Conservation (phyloP, 2,888 invertebrate species). For the Pogonocherus hispidulus region DNA sequence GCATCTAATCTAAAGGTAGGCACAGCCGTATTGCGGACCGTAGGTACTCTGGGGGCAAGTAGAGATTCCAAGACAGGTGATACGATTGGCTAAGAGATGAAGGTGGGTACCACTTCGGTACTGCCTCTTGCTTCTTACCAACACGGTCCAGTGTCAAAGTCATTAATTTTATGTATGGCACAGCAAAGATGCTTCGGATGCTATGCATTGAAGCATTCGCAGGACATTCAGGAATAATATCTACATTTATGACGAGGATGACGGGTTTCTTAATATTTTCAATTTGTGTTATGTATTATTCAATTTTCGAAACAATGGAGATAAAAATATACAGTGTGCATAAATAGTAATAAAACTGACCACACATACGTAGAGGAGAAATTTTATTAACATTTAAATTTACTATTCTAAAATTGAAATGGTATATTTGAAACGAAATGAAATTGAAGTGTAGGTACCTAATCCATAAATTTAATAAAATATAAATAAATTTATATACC, state of each 20-base stretch:
- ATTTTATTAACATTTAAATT: too few relatives aligned
- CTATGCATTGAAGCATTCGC: neutral
- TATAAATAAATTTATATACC: too few relatives aligned
- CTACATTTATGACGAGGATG: neutral
- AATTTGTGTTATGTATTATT: neutral
- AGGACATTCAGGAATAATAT: neutral
- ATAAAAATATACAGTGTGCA: neutral
- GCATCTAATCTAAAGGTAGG: too few relatives aligned
- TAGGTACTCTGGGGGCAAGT: conserved; percentile 16
- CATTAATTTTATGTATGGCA: conserved; percentile 25
- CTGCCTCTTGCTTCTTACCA: conserved; percentile 31
- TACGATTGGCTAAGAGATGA: conserved; percentile 24
- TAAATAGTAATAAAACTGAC: neutral
- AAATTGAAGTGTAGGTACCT: too few relatives aligned
- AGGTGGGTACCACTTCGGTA: conserved; percentile 35
- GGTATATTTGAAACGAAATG: too few relatives aligned
- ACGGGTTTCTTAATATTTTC: neutral
- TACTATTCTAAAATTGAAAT: too few relatives aligned
- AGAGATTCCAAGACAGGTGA: conserved; percentile 19
- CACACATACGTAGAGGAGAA: neutral
- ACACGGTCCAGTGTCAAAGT: conserved; percentile 30
- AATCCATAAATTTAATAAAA: too few relatives aligned
- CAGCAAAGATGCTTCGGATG: neutral
- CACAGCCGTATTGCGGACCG: conserved; percentile 1
- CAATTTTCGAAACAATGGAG: neutral